Percentiles rank a stretch among this genome's conserved stretches.
Evolutionary conservation across 2,113 vertebrate species (phyloP).

Genomic region (Macquaria australasica): DNA sequence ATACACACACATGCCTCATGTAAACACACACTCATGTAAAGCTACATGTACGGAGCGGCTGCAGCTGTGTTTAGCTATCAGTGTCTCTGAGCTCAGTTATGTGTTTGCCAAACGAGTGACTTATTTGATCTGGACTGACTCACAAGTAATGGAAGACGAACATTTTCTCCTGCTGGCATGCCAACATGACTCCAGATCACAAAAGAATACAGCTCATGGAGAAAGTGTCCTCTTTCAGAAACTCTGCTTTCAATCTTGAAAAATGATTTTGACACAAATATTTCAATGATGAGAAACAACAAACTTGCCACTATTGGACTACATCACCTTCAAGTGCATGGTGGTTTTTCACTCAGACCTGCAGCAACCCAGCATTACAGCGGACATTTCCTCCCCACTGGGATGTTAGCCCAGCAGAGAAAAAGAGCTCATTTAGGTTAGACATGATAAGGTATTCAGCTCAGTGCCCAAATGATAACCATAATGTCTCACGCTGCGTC

Average conservation of each 20-base stretch:
- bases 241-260: neutral
- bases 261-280: neutral
- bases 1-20: constrained; percentile 21
- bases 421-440: constrained; percentile 7
- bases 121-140: constrained; percentile 77
- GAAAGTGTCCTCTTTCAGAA: neutral
- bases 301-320: neutral
- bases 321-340: neutral
- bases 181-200: constrained; percentile 35
- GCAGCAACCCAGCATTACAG: neutral
- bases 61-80: constrained; percentile 90
- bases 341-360: neutral
- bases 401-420: constrained; percentile 14
- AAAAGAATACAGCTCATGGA: neutral
- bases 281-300: neutral
- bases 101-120: constrained; percentile 81
- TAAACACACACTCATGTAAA: constrained; percentile 6
- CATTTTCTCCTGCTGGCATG: constrained; percentile 46
- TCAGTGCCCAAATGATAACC: constrained; percentile 31
- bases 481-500: constrained; percentile 20
- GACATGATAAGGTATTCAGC: constrained; percentile 13
- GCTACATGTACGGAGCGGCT: constrained; percentile 73
- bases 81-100: constrained; percentile 76
- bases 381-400: neutral
- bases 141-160: constrained; percentile 65